Evolutionary conservation across 2,797 vertebrate genomes (phyloP), one percentile per base, ranked within the genome.

Genomic region (Trachurus trachurus): DNA sequence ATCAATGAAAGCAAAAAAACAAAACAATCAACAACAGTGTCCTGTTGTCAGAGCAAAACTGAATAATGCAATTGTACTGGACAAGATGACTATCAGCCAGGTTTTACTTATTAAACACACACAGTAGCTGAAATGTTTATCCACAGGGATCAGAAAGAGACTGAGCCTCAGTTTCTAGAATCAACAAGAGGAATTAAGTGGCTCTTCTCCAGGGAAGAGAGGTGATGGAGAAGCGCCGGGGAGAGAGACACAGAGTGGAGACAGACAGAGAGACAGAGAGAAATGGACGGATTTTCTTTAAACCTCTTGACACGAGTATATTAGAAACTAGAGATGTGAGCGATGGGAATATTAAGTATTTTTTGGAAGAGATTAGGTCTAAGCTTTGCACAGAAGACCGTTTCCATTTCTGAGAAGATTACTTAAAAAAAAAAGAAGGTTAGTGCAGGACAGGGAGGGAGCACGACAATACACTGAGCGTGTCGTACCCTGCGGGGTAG

Each of bases 401-500:
- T 84, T 81, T 81, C 64, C 7, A 17, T 65, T 80, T 77, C 68
- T 26, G 26, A 74, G 66, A 62, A 57, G 31, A 81, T 72, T 61
- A 71, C 37, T 72, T 31, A 12, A 34, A 9, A 59, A n/a, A 19
- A 50, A 40, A 44, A 56, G 68, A 44, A 56, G 68, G 76, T 83
- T 29, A 79, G 6, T 1, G 37, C 57, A 29, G 78, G 71, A 64
- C 42, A 16, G 17, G 0, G 40, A 9, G 9, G n/a, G 31, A 9
- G 10, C 56, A 21, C 8, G 56, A 62, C 8, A 37, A 5, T 2
- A 29, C 22, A 45, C 31, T 17, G 16, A 67, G 12, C 29, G 0
- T 0, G 16, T 73, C 90, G 78, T 84, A 97, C 97, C 96, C 96
- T 39, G 93, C 15, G 53, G 97, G 96, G 90, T 96, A 97, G 54